phyloP scores from a whole-genome alignment of 2,113 vertebrate genomes.

The Acrocephalus arundinaceus region DNA sequence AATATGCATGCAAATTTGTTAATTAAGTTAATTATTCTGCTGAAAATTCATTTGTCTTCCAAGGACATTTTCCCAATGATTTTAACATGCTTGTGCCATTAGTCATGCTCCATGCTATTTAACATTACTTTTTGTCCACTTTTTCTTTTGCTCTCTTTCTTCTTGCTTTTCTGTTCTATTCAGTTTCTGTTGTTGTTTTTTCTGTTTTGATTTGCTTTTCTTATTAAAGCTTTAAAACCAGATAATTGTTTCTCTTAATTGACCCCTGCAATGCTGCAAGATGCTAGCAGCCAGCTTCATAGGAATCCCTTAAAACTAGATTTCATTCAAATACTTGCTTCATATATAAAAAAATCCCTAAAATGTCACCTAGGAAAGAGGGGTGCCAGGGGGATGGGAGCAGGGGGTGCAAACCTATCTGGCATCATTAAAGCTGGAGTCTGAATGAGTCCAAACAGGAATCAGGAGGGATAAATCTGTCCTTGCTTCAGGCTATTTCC shows the following conservation, averaged over 20 bases:
- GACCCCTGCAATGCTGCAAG: slow-evolving; percentile 64
- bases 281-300: slow-evolving; percentile 56
- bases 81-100: slow-evolving; percentile 99
- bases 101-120: slow-evolving; percentile 97
- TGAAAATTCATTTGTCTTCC: slow-evolving; percentile 99
- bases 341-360: slow-evolving; percentile 25
- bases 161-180: slow-evolving; percentile 61
- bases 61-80: slow-evolving; percentile 99
- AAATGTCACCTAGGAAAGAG: slow-evolving; percentile 68
- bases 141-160: slow-evolving; percentile 62
- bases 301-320: slow-evolving; percentile 62
- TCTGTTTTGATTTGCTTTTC: neutral
- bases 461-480: slow-evolving; percentile 37
- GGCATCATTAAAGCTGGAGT: slow-evolving; percentile 45
- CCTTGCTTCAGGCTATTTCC: slow-evolving; percentile 61
- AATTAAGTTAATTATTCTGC: slow-evolving; percentile 99
- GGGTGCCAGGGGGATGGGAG: neutral
- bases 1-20: slow-evolving; percentile 99
- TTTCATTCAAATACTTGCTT: slow-evolving; percentile 70
- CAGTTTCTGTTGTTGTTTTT: neutral
- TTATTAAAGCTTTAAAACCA: slow-evolving; percentile 74
- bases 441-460: neutral
- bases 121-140: slow-evolving; percentile 96
- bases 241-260: slow-evolving; percentile 69
- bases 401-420: neutral